Conservation (phyloP, 2,888 invertebrate species). For the Cheilosia variabilis region DNA sequence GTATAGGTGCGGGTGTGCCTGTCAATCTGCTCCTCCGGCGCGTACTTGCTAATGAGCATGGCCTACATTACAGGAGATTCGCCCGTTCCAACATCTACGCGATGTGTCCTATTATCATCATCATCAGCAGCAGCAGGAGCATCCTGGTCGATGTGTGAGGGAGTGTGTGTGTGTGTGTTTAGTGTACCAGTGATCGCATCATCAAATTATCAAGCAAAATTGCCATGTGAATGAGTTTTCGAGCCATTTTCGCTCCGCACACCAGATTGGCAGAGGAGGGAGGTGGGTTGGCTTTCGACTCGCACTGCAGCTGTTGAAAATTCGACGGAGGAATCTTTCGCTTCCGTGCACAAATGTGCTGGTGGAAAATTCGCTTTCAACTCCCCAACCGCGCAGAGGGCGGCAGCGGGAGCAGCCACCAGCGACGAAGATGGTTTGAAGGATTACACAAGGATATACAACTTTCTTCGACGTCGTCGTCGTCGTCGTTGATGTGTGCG, state of each 20-base stretch:
- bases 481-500: conserved; percentile 14
- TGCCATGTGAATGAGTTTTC: conserved; percentile 72
- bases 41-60: conserved; percentile 71
- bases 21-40: conserved; percentile 56
- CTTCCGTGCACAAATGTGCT: conserved; percentile 60
- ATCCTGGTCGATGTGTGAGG: conserved; percentile 17
- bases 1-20: conserved; percentile 1
- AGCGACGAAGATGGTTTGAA: conserved; percentile 27
- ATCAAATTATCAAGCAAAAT: conserved; percentile 73
- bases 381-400: conserved; percentile 20
- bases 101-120: conserved; percentile 19
- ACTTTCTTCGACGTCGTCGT: conserved; percentile 47
- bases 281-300: conserved; percentile 13
- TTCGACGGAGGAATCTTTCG: conserved; percentile 52
- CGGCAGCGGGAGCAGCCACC: neutral
- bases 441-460: conserved; percentile 43
- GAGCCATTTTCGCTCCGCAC: conserved; percentile 61
- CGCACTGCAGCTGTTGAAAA: conserved; percentile 41
- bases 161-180: neutral
- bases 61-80: conserved; percentile 56
- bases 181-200: conserved; percentile 69
- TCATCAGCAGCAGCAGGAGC: conserved; percentile 24
- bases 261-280: neutral
- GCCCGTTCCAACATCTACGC: neutral
- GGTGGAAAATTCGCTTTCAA: conserved; percentile 33